Evolutionary conservation across 2,888 invertebrate genomes (phyloP), one percentile per base, ranked within the genome.

Genomic region (Aquatica leii): DNA sequence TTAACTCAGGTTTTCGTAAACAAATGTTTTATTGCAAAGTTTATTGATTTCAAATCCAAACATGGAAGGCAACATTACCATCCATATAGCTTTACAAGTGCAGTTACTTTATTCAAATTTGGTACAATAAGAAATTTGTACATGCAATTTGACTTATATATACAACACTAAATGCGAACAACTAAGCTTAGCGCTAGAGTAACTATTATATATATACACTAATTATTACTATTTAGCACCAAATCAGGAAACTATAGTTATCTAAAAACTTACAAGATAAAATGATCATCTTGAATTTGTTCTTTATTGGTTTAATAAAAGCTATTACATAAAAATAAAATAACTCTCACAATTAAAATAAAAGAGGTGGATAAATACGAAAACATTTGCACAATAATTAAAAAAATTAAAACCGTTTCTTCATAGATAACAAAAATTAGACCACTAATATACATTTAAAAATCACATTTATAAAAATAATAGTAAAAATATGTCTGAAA

Each of bases 171-270:
- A 50, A 31, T 50, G 11, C 20, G 18, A 20, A 34, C 17, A n/a
- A 12, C 24, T 2, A 24, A 9, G 20, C 20, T 46, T 18, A 46
- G 24, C 24, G 15, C 15, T 55, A 31, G 17, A 46, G 20, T 46
- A 46, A 3, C 3, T 46, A 20, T 12, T 46, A 17, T 20, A 21
- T 62, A 48, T 40, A n/a, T 49, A 58, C 53, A 62, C 12, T 17
- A 59, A 53, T 54, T 59, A 63, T 59, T 54, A 63, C 63, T 63
- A 63, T 31, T 56, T 63, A 63, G 63, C 63, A 63, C 63, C 63
- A 59, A 63, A 63, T 59, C 50, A 63, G 63, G 63, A 59, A 63
- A 63, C 63, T 58, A 62, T 24, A 49, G 59, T 54, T 52, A 15
- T n/a, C 17, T 35, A 43, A 41, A 53, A 4, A 24, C 2, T 48